These are phyloP conservation scores for Cebidichthys violaceus DNA, from an alignment of 2,113 vertebrate genomes.

Conservation along the genomic window DNA sequence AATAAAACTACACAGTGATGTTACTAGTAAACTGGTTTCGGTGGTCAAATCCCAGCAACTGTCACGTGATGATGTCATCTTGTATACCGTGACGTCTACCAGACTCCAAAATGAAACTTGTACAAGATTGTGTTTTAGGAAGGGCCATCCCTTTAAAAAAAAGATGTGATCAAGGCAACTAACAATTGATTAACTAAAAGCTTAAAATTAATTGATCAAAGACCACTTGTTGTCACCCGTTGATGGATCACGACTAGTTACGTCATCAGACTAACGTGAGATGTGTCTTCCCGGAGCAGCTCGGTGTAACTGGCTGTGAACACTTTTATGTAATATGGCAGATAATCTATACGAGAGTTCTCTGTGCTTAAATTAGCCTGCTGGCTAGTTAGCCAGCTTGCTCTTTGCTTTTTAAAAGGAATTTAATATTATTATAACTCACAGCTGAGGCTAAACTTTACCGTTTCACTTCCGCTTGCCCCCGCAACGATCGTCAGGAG, in stretches of 20 bases:
- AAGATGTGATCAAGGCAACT: background rate
- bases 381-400: background rate
- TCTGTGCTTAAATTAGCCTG: conserved; percentile 22
- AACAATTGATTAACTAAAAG: background rate
- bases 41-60: no score
- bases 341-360: conserved; percentile 33
- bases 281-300: conserved; percentile 35
- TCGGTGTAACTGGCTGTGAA: conserved; percentile 17
- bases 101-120: background rate
- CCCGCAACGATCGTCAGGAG: conserved; percentile 10
- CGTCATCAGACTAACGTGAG: conserved; percentile 58
- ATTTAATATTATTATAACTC: background rate
- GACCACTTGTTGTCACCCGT: conserved; percentile 36
- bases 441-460: conserved; percentile 46
- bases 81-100: background rate
- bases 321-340: conserved; percentile 54
- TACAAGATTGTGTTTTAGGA: background rate
- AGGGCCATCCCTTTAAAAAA: background rate
- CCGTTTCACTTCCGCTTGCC: conserved; percentile 52
- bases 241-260: conserved; percentile 60
- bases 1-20: background rate
- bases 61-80: background rate
- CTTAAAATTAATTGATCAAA: background rate
- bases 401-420: background rate
- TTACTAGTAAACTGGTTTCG: background rate